These are phyloP conservation scores for Apodemia zela DNA, from an alignment of 2,888 invertebrate species.

Conservation along the genomic window DNA sequence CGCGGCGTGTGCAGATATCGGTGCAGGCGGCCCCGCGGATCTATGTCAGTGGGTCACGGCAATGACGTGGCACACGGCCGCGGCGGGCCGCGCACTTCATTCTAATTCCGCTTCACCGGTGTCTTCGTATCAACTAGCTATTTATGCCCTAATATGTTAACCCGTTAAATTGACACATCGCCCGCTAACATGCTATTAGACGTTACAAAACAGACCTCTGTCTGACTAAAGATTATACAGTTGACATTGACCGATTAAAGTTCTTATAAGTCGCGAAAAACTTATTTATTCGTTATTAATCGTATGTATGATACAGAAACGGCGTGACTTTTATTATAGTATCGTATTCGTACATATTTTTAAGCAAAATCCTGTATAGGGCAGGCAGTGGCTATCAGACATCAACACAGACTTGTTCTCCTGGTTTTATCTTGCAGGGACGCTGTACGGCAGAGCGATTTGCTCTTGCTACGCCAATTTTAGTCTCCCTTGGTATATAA, in stretches of 20 bases:
- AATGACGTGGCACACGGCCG: constrained; percentile 81
- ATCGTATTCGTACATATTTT: neutral
- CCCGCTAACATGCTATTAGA: constrained; percentile 27
- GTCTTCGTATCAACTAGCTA: constrained; percentile 50
- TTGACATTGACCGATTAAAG: constrained; percentile 61
- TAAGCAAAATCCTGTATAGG: neutral
- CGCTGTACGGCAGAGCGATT: too few species aligned
- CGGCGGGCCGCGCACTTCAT: constrained; percentile 73
- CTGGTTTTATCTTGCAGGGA: too few species aligned
- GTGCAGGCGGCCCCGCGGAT: constrained; percentile 81
- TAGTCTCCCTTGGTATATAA: too few species aligned
- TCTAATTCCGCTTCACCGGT: constrained; percentile 78
- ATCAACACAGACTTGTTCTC: too few species aligned
- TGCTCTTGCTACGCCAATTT: too few species aligned
- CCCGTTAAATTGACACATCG: constrained; percentile 34
- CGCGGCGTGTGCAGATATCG: constrained; percentile 50
- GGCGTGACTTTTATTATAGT: neutral
- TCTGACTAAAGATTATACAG: constrained; percentile 41
- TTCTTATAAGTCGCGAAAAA: constrained; percentile 17
- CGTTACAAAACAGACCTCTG: constrained; percentile 27
- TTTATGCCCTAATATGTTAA: constrained; percentile 44
- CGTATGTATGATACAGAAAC: neutral
- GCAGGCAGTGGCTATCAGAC: too few species aligned
- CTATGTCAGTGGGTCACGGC: constrained; percentile 85
- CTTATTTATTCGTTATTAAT: neutral